Conservation (phyloP, 1,140 invertebrate genomes). For the Bombus balteatus region DNA sequence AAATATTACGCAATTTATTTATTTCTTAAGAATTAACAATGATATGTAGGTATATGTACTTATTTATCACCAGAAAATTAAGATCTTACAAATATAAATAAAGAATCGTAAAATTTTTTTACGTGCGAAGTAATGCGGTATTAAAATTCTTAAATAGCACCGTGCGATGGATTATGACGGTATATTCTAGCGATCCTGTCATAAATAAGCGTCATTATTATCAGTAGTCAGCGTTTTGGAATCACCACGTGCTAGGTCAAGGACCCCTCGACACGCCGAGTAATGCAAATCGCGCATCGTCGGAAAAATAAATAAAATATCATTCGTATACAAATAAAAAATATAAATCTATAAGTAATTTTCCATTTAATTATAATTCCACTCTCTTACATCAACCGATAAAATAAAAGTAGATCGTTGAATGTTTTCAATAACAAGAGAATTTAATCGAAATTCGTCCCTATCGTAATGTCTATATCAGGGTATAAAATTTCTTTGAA, state of each 20-base stretch:
- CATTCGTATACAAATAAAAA: neutral
- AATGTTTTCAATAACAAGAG: neutral
- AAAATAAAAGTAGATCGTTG: neutral
- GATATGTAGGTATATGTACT: neutral
- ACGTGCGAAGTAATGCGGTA: too few relatives aligned
- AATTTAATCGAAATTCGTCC: neutral
- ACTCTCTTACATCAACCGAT: neutral
- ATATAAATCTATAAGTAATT: neutral
- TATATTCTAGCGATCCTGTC: neutral
- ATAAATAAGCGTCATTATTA: slow-evolving; percentile 34
- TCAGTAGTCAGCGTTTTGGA: slow-evolving; percentile 56
- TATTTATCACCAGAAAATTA: neutral
- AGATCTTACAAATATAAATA: neutral
- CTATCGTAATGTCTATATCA: slow-evolving; percentile 21
- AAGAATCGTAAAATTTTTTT: slow-evolving; percentile 4
- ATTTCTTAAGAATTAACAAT: neutral
- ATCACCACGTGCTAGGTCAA: slow-evolving; percentile 55
- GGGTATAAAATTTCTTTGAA: slow-evolving; percentile 53
- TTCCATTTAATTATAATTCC: neutral
- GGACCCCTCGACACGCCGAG: slow-evolving; percentile 45
- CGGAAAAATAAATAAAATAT: slow-evolving; percentile 12
- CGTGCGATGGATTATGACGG: neutral
- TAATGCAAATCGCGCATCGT: slow-evolving; percentile 28
- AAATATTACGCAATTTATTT: neutral
- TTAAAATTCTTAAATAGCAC: neutral